These are phyloP conservation scores for Psittacula echo DNA, from an alignment of 2,797 vertebrate species.

Conservation along the genomic window DNA sequence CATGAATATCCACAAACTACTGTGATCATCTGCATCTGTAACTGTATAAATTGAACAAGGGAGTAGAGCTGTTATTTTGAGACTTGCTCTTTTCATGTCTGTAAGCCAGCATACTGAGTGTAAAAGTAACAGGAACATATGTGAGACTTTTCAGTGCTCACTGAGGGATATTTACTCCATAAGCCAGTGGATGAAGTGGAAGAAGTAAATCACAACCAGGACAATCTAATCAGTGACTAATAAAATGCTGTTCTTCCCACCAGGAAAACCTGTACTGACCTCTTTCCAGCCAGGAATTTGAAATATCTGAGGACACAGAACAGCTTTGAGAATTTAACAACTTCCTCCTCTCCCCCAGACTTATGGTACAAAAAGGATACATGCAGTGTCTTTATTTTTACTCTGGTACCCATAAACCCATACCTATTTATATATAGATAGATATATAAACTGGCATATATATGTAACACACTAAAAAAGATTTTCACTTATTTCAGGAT, in stretches of 20 bases:
- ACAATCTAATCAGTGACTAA: conserved; percentile 2
- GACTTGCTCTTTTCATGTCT: conserved; percentile 60
- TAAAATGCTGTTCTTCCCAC: not conserved
- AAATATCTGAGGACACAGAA: not conserved
- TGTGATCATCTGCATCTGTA: conserved; percentile 24
- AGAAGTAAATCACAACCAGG: conserved; percentile 7
- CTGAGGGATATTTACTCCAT: conserved; percentile 23
- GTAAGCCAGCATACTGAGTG: conserved; percentile 54
- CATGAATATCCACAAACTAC: not conserved
- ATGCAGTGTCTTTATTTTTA: not conserved
- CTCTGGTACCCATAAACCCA: not conserved
- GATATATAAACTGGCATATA: not conserved
- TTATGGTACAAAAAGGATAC: not conserved
- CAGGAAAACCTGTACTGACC: not conserved
- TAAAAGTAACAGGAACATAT: conserved; percentile 43
- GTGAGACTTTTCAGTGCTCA: conserved; percentile 9
- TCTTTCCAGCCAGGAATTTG: not conserved
- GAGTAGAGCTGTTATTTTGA: not conserved
- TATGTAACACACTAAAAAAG: not conserved
- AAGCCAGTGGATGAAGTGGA: conserved; percentile 25
- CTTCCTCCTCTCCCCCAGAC: fast-evolving
- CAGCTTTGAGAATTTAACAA: not conserved
- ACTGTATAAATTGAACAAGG: not conserved
- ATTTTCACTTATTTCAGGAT: not conserved
- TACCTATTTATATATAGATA: not conserved